Percentiles rank a stretch among this genome's conserved stretches.
Conservation (phyloP, 2,797 vertebrate genomes). For the Denticeps clupeoides region DNA sequence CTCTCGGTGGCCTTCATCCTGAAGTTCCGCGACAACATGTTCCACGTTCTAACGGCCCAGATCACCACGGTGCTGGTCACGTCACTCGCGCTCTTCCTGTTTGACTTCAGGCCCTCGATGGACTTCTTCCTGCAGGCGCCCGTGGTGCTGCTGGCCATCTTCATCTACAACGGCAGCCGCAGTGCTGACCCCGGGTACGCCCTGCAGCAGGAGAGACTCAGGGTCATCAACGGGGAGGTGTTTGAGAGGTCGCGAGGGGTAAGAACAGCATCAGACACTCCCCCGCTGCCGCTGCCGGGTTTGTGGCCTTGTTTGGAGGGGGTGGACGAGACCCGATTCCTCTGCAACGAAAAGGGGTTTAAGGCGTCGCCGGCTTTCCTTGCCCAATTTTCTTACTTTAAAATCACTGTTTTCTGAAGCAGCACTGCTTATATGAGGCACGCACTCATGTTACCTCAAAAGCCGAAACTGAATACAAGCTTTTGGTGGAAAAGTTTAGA, state of each 20-base stretch:
- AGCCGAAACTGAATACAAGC: too few species aligned
- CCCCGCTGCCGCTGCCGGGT: too few species aligned
- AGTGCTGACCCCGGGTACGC: constrained; percentile 50
- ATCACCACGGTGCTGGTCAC: constrained; percentile 88
- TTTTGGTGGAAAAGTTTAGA: too few species aligned
- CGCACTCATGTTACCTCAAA: too few species aligned
- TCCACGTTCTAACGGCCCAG: constrained; percentile 90
- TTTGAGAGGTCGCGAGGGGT: constrained; percentile 87
- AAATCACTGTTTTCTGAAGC: too few species aligned
- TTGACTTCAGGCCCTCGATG: constrained; percentile 82
- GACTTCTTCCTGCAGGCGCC: constrained; percentile 93
- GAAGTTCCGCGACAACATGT: constrained; percentile 98
- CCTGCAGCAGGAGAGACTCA: constrained; percentile 67
- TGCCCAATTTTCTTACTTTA: too few species aligned
- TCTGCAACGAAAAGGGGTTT: too few species aligned
- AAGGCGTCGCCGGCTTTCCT: too few species aligned
- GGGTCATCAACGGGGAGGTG: constrained; percentile 69
- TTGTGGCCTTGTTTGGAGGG: too few species aligned
- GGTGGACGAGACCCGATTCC: too few species aligned
- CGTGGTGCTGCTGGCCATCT: constrained; percentile 83
- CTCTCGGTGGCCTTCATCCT: constrained; percentile 93
- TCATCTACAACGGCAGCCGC: constrained; percentile 82
- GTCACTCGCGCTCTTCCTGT: constrained; percentile 74
- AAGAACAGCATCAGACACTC: too few species aligned
- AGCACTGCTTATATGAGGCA: too few species aligned